Evolutionary conservation across 2,888 invertebrate genomes (phyloP).

Genomic region (Scrobipalpa costella): DNA sequence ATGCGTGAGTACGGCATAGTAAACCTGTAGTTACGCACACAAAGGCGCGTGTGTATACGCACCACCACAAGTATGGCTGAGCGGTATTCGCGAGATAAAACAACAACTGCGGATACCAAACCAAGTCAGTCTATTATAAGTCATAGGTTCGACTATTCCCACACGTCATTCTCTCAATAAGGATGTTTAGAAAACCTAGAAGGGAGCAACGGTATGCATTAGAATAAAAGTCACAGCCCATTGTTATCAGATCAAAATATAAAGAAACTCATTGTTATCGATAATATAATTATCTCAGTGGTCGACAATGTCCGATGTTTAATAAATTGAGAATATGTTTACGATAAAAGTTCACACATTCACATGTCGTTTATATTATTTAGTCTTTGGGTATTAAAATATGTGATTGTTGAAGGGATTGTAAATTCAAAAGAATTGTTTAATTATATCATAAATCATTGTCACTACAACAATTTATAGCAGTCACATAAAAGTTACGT

Average conservation of each 20-base stretch:
- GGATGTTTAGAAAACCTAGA: too few relatives aligned
- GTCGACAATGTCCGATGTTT: background rate
- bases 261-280: background rate
- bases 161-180: too few relatives aligned
- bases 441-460: constrained; percentile 24
- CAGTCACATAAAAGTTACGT: constrained; percentile 38
- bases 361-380: background rate
- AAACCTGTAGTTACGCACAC: too few relatives aligned
- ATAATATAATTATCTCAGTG: background rate
- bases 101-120: too few relatives aligned
- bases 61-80: too few relatives aligned
- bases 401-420: background rate
- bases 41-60: too few relatives aligned
- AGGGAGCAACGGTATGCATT: background rate
- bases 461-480: constrained; percentile 25
- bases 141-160: too few relatives aligned
- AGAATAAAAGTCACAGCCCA: background rate
- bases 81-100: too few relatives aligned
- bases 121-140: too few relatives aligned
- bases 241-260: constrained; percentile 5
- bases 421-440: background rate
- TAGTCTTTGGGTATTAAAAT: background rate
- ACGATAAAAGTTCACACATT: background rate
- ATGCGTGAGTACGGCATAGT: too few relatives aligned
- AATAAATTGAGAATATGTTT: background rate